Percentiles rank a stretch among this genome's conserved stretches.
Evolutionary conservation across 2,113 vertebrate genomes (phyloP).

Genomic region (Ivindomyrus marchei): DNA sequence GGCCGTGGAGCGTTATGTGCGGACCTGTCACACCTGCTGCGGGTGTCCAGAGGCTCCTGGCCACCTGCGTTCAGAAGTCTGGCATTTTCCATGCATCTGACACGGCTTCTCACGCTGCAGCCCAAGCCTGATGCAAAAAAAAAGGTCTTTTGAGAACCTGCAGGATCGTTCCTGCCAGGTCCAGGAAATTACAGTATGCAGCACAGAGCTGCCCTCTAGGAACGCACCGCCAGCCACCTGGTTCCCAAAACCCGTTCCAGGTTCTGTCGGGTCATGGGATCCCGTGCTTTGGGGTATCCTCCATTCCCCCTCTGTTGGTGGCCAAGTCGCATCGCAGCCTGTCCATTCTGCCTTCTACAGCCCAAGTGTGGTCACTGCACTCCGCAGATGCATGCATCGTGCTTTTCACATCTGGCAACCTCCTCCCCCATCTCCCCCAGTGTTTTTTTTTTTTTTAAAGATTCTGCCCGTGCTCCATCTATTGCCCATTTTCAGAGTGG

Average conservation of each 20-base stretch:
- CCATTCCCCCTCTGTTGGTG: background rate
- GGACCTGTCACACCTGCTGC: background rate
- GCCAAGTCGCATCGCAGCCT: background rate
- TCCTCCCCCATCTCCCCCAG: background rate
- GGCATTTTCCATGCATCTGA: background rate
- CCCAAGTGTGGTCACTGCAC: background rate
- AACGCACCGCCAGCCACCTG: background rate
- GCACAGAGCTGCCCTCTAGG: background rate
- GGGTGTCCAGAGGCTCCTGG: background rate
- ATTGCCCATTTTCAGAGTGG: background rate
- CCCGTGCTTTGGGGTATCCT: background rate
- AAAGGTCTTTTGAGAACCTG: background rate
- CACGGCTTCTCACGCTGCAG: background rate
- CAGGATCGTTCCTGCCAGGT: background rate
- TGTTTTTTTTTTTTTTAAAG: background rate
- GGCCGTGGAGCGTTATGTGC: background rate
- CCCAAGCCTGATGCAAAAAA: background rate
- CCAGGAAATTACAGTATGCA: background rate
- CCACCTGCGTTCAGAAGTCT: background rate
- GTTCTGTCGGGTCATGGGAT: background rate
- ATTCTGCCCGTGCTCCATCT: background rate
- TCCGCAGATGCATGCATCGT: background rate
- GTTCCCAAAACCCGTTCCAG: background rate
- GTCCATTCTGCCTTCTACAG: background rate
- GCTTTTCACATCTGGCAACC: background rate